Conservation (phyloP, 1,140 invertebrate genomes). For the Drosophila parvula region DNA sequence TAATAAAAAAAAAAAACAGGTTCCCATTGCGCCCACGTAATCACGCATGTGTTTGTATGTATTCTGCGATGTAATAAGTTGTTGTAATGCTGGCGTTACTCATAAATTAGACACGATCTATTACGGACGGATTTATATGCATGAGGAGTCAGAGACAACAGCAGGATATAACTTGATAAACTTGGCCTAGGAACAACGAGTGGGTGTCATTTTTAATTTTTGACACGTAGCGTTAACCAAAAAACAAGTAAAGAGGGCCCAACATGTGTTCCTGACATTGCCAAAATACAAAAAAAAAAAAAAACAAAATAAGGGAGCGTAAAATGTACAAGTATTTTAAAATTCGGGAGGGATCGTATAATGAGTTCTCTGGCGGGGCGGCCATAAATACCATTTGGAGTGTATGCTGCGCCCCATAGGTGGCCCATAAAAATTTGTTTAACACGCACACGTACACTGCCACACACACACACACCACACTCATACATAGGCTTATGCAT, state of each 20-base stretch:
- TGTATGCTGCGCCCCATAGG: conserved; percentile 36
- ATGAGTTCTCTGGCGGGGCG: conserved; percentile 58
- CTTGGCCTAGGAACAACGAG: conserved; percentile 11
- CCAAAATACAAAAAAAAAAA: conserved; percentile 13
- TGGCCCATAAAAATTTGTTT: conserved; percentile 52
- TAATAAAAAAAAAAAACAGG: not conserved
- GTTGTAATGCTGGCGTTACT: conserved; percentile 53
- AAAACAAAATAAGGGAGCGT: conserved; percentile 18
- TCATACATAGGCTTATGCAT: conserved; percentile 25
- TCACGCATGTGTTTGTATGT: conserved; percentile 29
- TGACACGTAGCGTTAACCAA: conserved; percentile 65
- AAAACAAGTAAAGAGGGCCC: conserved; percentile 2
- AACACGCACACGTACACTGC: conserved; percentile 46
- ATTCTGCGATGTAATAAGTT: conserved; percentile 49
- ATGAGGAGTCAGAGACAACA: conserved; percentile 39
- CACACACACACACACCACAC: conserved; percentile 3
- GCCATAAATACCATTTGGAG: conserved; percentile 65
- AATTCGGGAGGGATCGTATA: conserved; percentile 59
- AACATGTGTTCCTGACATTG: conserved; percentile 73
- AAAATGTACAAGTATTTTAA: conserved; percentile 56
- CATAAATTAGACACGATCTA: conserved; percentile 78
- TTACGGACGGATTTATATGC: conserved; percentile 64
- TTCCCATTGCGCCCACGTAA: conserved; percentile 32
- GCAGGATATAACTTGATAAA: conserved; percentile 47
- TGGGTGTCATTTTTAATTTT: conserved; percentile 69